These are phyloP conservation scores for Siniperca scherzeri DNA, from an alignment of 2,797 vertebrate species.

Conservation along the genomic window DNA sequence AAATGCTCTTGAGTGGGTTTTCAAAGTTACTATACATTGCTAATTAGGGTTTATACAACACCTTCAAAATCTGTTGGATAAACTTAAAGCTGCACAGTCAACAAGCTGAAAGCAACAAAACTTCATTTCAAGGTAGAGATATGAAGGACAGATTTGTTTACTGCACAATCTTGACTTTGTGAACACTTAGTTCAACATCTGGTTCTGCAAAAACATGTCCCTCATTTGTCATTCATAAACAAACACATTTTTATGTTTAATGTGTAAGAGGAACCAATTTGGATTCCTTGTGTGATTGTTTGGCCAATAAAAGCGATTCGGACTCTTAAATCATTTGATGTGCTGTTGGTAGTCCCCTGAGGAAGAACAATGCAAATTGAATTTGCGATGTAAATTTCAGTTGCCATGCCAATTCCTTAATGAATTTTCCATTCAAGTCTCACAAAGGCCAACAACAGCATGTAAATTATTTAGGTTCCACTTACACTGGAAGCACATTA, in stretches of 20 bases:
- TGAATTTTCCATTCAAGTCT: neutral
- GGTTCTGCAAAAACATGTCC: too few species aligned
- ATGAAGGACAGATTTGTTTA: neutral
- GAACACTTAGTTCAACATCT: too few species aligned
- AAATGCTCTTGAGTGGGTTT: neutral
- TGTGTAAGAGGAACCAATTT: neutral
- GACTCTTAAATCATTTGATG: neutral
- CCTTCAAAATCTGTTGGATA: neutral
- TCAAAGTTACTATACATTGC: neutral
- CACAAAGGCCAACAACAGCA: neutral
- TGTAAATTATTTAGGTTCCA: neutral
- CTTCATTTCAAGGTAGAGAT: neutral
- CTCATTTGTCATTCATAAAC: too few species aligned
- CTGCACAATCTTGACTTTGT: neutral
- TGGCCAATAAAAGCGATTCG: neutral
- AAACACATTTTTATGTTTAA: neutral
- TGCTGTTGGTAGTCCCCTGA: neutral
- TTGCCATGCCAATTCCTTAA: neutral
- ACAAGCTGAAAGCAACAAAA: neutral
- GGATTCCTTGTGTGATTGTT: neutral
- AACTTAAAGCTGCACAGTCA: neutral
- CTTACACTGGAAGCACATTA: too few species aligned
- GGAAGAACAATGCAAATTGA: neutral
- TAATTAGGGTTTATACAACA: neutral
- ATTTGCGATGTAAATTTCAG: neutral